Conservation (phyloP, 1,140 invertebrate species). For the Zaprionus lachaisei region DNA sequence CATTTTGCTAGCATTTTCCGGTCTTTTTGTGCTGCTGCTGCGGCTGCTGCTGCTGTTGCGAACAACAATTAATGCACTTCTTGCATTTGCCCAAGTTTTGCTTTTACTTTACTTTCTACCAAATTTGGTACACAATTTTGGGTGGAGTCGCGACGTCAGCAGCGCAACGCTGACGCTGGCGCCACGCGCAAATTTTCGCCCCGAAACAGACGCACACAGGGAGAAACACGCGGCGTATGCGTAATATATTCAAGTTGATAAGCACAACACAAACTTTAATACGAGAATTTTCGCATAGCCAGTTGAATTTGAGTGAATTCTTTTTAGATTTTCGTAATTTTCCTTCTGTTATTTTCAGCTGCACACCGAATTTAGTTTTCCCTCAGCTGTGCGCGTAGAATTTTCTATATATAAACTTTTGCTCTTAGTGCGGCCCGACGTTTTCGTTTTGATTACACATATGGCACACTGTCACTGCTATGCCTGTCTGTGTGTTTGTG, state of each 20-base stretch:
- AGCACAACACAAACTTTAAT: slow-evolving; percentile 36
- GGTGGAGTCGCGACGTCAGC: slow-evolving; percentile 76
- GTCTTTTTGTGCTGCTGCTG: slow-evolving; percentile 50
- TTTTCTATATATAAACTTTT: slow-evolving; percentile 84
- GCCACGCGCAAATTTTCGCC: slow-evolving; percentile 37
- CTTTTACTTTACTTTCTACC: slow-evolving; percentile 22
- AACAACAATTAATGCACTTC: slow-evolving; percentile 18
- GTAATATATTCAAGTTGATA: slow-evolving; percentile 56
- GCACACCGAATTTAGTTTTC: slow-evolving; percentile 54
- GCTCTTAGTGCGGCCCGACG: slow-evolving; percentile 59
- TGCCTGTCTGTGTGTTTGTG: slow-evolving; percentile 26
- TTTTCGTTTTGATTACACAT: slow-evolving; percentile 74
- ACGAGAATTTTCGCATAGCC: not conserved
- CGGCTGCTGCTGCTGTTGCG: slow-evolving; percentile 35
- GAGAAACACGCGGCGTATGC: slow-evolving; percentile 69
- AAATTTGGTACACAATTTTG: slow-evolving; percentile 77
- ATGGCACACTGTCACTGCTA: slow-evolving; percentile 69
- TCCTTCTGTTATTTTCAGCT: slow-evolving; percentile 54
- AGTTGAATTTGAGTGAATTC: slow-evolving; percentile 4
- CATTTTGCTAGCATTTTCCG: slow-evolving; percentile 84
- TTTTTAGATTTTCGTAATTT: slow-evolving; percentile 41
- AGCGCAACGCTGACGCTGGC: slow-evolving; percentile 52
- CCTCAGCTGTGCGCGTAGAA: slow-evolving; percentile 78
- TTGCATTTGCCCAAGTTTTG: slow-evolving; percentile 1
- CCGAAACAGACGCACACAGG: slow-evolving; percentile 40